Base-by-base conservation (phyloP, 2,888 invertebrate species). In the Helicoverpa assulta region DNA sequence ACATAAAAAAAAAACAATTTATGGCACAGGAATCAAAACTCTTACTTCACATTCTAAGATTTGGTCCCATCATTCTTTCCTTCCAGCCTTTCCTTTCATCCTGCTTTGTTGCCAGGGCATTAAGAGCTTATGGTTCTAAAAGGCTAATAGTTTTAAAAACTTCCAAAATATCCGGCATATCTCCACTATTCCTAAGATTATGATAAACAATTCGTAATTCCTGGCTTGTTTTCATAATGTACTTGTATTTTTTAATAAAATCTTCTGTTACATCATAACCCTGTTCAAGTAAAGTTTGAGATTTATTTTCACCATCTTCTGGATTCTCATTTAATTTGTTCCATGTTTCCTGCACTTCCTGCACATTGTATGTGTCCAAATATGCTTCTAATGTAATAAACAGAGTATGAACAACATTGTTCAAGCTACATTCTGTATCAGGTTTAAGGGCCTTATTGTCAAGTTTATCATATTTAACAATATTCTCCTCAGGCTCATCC, bases 311-410 rank as follows among this genome's bases (percentile, higher is more conserved):
- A 67, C 54, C 70, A 19, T 71, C 74, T 58, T 71, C 60, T 37
- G 76, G 67, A 75, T 87, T 73, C 54, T 91, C 85, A 86, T 93
- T 94, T 58, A 93, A 78, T 47, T 70, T 73, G 50, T 89, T 88
- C 73, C 93, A 87, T 53, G 87, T 91, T 66, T 92, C 89, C 82
- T 92, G 89, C 52, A 94, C 85, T 67, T 82, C 68, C 71, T 88
- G 86, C 6, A 95, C 83, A 85, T 86, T 92, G 71, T 90, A 94
- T 5, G 92, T 84, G 76, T 95, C 91, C 73, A 95, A 85, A 80
- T 90, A 92, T n/a, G 94, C 92, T 66, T 92, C 88, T 51, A 94
- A 77, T 37, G 92, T 89, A 26, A 90, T 83, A 67, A 90, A 94
- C n/a, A 95, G 72, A 26, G 81, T 75, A 53, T 89, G 86, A n/a